Evolutionary conservation across 2,113 vertebrate species (phyloP).

Genomic region (Fulmarus glacialis): DNA sequence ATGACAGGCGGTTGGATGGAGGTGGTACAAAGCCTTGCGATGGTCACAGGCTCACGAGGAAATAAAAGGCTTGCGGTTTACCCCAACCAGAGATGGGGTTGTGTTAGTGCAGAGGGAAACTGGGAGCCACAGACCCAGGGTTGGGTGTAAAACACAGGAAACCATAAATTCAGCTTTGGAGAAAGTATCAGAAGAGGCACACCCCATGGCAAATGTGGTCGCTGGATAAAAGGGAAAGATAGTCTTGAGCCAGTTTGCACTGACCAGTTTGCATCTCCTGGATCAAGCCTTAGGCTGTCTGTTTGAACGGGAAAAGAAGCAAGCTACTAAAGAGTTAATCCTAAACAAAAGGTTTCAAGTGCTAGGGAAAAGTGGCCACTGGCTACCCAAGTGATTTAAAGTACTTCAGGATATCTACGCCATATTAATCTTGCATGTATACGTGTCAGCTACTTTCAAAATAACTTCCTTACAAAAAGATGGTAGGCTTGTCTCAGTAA

Average conservation of each 20-base stretch:
- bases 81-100: neutral
- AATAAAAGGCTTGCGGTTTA: neutral
- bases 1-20: neutral
- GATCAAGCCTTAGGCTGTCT: neutral
- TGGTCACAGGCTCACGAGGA: neutral
- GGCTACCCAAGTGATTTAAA: constrained; percentile 7
- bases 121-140: neutral
- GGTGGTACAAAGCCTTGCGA: neutral
- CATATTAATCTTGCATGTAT: neutral
- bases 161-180: neutral
- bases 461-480: constrained; percentile 19
- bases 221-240: neutral
- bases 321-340: constrained; percentile 31
- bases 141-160: neutral
- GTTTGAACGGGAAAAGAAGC: neutral
- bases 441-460: neutral
- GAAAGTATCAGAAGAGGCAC: neutral
- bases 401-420: neutral
- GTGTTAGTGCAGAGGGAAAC: neutral
- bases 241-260: neutral
- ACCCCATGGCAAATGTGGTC: neutral
- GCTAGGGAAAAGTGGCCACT: neutral
- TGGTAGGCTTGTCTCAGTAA: neutral
- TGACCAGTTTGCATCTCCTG: no score
- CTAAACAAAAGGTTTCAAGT: constrained; percentile 13